A percentile compares a stretch with the other conserved stretches of the same genome.
Evolutionary conservation across 2,888 invertebrate species (phyloP).

Genomic region (Dexiosoma caninum): DNA sequence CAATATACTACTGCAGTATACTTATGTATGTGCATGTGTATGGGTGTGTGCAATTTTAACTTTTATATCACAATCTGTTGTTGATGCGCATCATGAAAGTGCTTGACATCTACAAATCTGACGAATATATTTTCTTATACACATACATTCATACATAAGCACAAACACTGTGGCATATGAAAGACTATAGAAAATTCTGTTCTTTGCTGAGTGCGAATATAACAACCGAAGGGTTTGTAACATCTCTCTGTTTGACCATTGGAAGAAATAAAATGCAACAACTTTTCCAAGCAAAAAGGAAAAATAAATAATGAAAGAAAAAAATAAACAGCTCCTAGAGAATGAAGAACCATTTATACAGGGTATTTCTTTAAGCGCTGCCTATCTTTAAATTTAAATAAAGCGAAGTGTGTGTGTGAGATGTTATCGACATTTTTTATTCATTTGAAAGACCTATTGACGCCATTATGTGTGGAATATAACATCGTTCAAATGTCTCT

Average conservation of each 20-base stretch:
- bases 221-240: conserved; percentile 39
- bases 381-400: too few species aligned
- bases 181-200: neutral
- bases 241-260: conserved; percentile 53
- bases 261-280: conserved; percentile 41
- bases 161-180: neutral
- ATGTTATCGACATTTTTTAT: too few species aligned
- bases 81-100: conserved; percentile 61
- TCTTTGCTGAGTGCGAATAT: neutral
- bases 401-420: too few species aligned
- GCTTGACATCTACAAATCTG: conserved; percentile 57
- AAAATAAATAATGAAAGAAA: neutral
- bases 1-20: neutral
- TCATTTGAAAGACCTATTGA: too few species aligned
- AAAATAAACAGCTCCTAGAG: neutral
- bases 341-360: too few species aligned
- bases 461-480: too few species aligned
- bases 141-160: neutral
- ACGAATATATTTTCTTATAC: conserved; percentile 50
- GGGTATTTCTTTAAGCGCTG: too few species aligned
- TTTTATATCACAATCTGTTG: conserved; percentile 53
- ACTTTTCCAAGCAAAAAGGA: neutral
- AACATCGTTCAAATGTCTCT: too few species aligned
- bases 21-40: neutral
- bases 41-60: conserved; percentile 1